A percentile compares a stretch with the other conserved stretches of the same genome.
Evolutionary conservation across 2,113 vertebrate genomes (phyloP).

Genomic region (Forbesichthys agassizii): DNA sequence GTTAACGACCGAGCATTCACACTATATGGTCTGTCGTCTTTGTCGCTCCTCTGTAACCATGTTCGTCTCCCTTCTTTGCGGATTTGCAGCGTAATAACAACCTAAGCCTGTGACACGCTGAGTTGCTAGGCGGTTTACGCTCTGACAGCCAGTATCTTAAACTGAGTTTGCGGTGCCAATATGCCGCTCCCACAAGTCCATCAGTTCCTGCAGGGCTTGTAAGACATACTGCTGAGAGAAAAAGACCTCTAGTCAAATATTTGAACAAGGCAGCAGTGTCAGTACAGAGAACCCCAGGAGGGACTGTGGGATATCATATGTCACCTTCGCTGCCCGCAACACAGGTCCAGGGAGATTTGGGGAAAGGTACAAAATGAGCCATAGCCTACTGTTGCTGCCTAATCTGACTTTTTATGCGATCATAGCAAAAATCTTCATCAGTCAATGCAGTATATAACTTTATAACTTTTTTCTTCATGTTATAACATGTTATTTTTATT

Average conservation of each 20-base stretch:
- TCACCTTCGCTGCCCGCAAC: not conserved
- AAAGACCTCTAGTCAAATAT: conserved; percentile 38
- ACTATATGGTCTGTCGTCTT: conserved; percentile 60
- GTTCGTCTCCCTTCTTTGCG: conserved; percentile 41
- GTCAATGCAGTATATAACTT: conserved; percentile 11
- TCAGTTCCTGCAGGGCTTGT: conserved; percentile 48
- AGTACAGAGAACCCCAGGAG: conserved; percentile 24
- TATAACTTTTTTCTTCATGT: too few species aligned
- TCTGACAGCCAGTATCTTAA: conserved; percentile 49
- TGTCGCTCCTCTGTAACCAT: conserved; percentile 49
- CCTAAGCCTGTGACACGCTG: conserved; percentile 30
- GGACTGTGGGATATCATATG: conserved; percentile 13
- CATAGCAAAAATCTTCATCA: conserved; percentile 16
- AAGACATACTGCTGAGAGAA: conserved; percentile 31
- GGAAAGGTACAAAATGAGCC: conserved; percentile 18
- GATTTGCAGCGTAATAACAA: conserved; percentile 61
- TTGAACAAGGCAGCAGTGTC: conserved; percentile 39
- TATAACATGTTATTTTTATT: not conserved
- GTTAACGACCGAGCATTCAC: conserved; percentile 74
- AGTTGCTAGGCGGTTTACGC: conserved; percentile 34
- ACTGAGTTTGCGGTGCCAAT: conserved; percentile 57
- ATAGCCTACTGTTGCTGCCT: not conserved
- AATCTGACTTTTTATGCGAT: conserved; percentile 28
- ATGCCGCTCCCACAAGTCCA: conserved; percentile 43
- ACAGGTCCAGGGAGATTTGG: conserved; percentile 22